Conservation (phyloP, 2,888 invertebrate genomes). For the Watsonalla cultraria region DNA sequence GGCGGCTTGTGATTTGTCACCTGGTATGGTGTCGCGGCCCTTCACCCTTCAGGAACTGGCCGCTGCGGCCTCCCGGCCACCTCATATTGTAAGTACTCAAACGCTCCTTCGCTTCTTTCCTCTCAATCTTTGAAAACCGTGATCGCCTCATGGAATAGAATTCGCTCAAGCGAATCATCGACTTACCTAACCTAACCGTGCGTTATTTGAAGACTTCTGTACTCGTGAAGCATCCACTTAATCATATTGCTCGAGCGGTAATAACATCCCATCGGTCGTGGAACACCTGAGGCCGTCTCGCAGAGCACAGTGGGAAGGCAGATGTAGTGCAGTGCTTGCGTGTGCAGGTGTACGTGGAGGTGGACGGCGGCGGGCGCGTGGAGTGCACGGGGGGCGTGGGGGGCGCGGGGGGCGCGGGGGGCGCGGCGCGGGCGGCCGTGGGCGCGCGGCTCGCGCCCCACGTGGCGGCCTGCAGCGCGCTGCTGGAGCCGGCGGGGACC, state of each 20-base stretch:
- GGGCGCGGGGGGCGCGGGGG: constrained; percentile 17
- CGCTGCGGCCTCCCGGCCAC: constrained; percentile 21
- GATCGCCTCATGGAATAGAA: too few species aligned
- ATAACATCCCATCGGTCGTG: too few species aligned
- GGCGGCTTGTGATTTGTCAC: constrained; percentile 35
- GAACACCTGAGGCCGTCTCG: too few species aligned
- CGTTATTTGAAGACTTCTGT: too few species aligned
- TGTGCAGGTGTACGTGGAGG: constrained; percentile 41
- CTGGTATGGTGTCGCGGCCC: constrained; percentile 37
- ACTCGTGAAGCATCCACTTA: too few species aligned
- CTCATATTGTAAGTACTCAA: constrained; percentile 18
- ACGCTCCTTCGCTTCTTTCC: constrained; percentile 4
- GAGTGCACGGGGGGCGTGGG: constrained; percentile 18
- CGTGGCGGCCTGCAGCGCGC: constrained; percentile 18
- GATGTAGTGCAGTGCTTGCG: neutral
- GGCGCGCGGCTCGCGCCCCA: constrained; percentile 17
- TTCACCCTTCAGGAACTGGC: constrained; percentile 35
- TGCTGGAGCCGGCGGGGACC: constrained; percentile 12
- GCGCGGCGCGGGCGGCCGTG: constrained; percentile 13
- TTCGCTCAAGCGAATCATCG: too few species aligned
- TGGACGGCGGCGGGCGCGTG: constrained; percentile 31
- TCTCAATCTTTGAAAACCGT: too few species aligned
- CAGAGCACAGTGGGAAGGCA: neutral
- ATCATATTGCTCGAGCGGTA: too few species aligned
- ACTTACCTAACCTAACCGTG: too few species aligned